Evolutionary conservation across 2,113 vertebrate genomes (phyloP).

Genomic region (Ceyx margarethae): DNA sequence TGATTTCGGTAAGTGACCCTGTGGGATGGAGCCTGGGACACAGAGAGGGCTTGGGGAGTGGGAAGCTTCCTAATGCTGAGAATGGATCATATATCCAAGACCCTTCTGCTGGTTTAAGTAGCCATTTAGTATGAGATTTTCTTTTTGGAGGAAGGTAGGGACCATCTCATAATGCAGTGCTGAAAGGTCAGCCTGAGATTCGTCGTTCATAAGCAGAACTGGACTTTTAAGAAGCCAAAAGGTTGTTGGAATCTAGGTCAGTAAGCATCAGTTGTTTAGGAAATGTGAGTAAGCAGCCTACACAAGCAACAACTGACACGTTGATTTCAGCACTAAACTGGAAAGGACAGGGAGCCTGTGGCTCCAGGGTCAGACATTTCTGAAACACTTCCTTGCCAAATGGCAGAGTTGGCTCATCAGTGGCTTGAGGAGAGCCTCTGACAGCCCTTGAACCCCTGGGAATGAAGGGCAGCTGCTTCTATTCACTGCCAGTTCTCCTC

Average conservation of each 20-base stretch:
- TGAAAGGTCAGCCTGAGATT: background rate
- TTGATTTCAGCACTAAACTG: background rate
- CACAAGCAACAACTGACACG: background rate
- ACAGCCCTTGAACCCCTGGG: background rate
- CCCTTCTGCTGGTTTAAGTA: background rate
- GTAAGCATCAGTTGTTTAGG: background rate
- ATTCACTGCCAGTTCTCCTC: background rate
- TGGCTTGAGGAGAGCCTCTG: background rate
- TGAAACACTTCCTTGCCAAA: background rate
- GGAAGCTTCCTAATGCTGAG: background rate
- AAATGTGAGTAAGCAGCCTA: background rate
- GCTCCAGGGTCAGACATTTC: background rate
- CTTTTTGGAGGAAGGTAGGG: background rate
- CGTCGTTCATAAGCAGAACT: background rate
- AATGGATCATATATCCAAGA: rapidly evolving
- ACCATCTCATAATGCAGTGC: background rate
- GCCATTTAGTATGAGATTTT: background rate
- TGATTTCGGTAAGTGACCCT: constrained; percentile 87
- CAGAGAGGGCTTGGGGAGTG: background rate
- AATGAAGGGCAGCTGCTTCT: background rate
- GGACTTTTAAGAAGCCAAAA: background rate
- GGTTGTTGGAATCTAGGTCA: constrained; percentile 24
- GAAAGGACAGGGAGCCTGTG: background rate
- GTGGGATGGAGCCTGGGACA: background rate
- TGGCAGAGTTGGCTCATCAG: background rate